Evolutionary conservation across 2,797 vertebrate species (phyloP), one percentile per base, ranked within the genome.

Genomic region (Hyperoplus lanceolatus): DNA sequence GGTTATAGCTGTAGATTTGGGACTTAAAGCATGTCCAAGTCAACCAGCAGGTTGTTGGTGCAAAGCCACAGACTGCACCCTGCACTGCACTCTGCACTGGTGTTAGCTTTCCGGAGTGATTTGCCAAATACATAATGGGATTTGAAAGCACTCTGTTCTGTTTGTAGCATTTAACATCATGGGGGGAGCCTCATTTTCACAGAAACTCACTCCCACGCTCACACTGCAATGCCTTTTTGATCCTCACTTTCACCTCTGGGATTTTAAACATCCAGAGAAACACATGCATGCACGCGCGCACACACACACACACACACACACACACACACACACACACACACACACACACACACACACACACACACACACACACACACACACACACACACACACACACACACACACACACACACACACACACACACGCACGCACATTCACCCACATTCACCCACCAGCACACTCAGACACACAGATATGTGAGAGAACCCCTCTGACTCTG

Each of bases 181-280:
- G 12, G 29, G 29, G 29, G 29, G 56, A 76, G 49, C 36, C 68
- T 73, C 58, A 13, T 45, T 69, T 54, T 38, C 3, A 3, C 56
- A 53, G 50, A 64, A 42, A 43, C 64, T 7, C 55, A 54, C 50
- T 29, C 16, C 13, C 54, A 36, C 60, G 39, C 29, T 8, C 61
- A 53, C 45, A 16, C 18, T 0, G 54, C 75, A 4, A 0, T 45
- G 29, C 21, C 51, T 71, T 78, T 79, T 73, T 70, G 50, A 82
- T 76, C 70, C 84, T 76, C 67, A 48, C 53, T 79, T 88, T 89
- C 81, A 77, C 66, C 49, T 73, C 50, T 39, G 81, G 75, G 81
- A 83, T 85, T 82, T 82, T 62, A 84, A 79, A 81, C 50, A 87
- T 70, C 73, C 81, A 91, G 61, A 88, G 76, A 62, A 48, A 54